Percentiles rank a stretch among this genome's conserved stretches.
These are phyloP conservation scores for Paraplagusia blochii DNA, from an alignment of 2,113 vertebrate species.

Conservation along the genomic window DNA sequence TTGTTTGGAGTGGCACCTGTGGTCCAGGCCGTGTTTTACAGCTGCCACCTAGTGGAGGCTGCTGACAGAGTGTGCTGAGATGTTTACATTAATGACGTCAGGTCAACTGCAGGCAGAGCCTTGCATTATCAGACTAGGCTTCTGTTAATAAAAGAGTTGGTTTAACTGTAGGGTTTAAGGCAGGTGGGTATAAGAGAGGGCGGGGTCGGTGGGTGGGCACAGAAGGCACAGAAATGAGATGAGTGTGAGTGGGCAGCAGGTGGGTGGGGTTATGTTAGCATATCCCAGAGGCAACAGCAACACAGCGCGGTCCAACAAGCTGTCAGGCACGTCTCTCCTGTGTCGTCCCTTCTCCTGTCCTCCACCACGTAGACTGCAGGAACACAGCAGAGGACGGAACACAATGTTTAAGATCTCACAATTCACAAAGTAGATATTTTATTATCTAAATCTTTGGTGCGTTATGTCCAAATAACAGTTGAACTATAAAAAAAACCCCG, in stretches of 20 bases:
- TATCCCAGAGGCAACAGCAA: slow-evolving; percentile 97
- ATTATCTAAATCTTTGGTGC: too few species aligned
- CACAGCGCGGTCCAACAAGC: slow-evolving; percentile 95
- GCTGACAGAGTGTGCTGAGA: slow-evolving; percentile 29
- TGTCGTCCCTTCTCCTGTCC: slow-evolving; percentile 82
- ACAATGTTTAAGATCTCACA: too few species aligned
- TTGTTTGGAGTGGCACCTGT: slow-evolving; percentile 25
- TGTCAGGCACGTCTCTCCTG: slow-evolving; percentile 85
- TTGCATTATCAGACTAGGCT: slow-evolving; percentile 26
- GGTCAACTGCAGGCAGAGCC: slow-evolving; percentile 5
- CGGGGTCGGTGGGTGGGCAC: neutral
- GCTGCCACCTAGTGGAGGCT: slow-evolving; percentile 28
- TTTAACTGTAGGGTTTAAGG: slow-evolving; percentile 39
- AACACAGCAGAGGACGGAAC: neutral
- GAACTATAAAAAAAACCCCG: too few species aligned
- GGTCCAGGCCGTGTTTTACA: slow-evolving; percentile 31
- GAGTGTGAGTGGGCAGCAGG: neutral
- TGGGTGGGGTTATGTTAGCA: slow-evolving; percentile 83
- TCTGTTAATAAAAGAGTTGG: slow-evolving; percentile 31
- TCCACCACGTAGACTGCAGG: slow-evolving; percentile 90
- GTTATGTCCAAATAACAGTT: too few species aligned
- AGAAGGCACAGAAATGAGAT: slow-evolving; percentile 50
- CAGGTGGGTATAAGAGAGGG: slow-evolving; percentile 8
- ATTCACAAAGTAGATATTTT: too few species aligned
- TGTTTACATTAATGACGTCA: slow-evolving; percentile 26